These are phyloP conservation scores for Nomada goodeniana DNA, from an alignment of 2,888 invertebrate species.

Conservation along the genomic window DNA sequence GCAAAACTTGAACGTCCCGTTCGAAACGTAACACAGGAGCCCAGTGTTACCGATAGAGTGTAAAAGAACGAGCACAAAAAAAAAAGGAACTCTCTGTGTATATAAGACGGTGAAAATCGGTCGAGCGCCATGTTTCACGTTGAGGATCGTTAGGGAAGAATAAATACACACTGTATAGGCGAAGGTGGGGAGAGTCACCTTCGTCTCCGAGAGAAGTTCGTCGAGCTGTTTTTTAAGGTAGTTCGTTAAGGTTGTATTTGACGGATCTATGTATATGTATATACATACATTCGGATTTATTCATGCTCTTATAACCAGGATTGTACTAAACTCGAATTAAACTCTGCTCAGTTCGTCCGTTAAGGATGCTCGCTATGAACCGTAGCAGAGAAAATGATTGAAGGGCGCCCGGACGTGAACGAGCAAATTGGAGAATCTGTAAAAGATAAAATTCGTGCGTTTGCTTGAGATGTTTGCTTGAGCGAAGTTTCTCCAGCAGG, in stretches of 20 bases:
- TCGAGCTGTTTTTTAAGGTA: conserved; percentile 41
- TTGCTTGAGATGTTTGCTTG: conserved; percentile 16
- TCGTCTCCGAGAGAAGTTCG: conserved; percentile 16
- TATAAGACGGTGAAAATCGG: conserved; percentile 12
- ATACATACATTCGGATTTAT: conserved; percentile 30
- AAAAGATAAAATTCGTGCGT: conserved; percentile 25
- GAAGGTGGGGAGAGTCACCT: conserved; percentile 1
- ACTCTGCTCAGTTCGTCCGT: conserved; percentile 23
- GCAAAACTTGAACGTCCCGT: conserved; percentile 6
- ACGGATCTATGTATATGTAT: conserved; percentile 21
- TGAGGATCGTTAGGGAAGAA: conserved; percentile 27
- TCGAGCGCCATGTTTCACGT: background rate
- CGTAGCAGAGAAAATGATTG: background rate
- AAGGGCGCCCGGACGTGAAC: conserved; percentile 19
- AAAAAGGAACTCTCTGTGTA: conserved; percentile 14
- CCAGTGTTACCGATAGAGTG: conserved; percentile 4
- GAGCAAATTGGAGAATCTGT: conserved; percentile 3
- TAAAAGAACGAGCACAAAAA: conserved; percentile 27
- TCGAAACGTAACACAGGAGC: conserved; percentile 4
- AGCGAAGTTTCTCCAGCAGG: background rate
- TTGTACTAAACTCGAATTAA: conserved; percentile 27
- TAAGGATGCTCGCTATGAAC: conserved; percentile 9
- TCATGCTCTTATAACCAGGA: conserved; percentile 32
- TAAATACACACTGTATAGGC: background rate
- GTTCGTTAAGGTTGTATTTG: conserved; percentile 51